These are phyloP conservation scores for Tetrao urogallus DNA, from an alignment of 2,113 vertebrate genomes.

Conservation along the genomic window DNA sequence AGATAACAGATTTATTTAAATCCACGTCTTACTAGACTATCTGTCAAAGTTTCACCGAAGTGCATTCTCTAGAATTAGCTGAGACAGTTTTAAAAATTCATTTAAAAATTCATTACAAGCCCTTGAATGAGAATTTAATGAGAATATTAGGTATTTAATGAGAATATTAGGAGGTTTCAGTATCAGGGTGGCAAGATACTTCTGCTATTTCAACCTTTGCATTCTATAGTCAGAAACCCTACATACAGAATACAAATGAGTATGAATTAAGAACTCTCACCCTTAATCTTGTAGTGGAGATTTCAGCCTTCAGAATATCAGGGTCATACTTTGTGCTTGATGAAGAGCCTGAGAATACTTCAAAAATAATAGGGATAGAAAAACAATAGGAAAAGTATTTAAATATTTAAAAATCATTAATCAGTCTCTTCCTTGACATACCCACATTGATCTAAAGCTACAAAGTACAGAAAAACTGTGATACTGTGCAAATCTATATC, in stretches of 20 bases:
- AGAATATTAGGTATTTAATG: neutral
- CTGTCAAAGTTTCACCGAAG: neutral
- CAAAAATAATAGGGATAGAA: neutral
- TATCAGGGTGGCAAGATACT: neutral
- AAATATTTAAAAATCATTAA: slow-evolving; percentile 8
- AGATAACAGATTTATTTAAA: neutral
- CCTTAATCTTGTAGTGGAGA: slow-evolving; percentile 87
- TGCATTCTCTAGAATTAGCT: neutral
- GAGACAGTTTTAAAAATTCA: neutral
- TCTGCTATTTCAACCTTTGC: neutral
- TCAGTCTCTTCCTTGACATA: neutral
- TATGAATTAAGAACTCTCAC: slow-evolving; percentile 71
- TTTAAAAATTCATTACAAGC: slow-evolving; percentile 6
- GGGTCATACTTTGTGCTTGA: slow-evolving; percentile 89
- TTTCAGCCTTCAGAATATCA: slow-evolving; percentile 89
- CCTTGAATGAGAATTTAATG: neutral
- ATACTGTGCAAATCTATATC: neutral
- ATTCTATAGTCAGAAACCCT: neutral
- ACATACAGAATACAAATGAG: neutral
- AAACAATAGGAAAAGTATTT: neutral
- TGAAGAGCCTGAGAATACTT: slow-evolving; percentile 89
- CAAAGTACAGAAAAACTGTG: neutral
- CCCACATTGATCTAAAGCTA: neutral
- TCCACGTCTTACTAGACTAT: neutral
- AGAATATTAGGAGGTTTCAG: slow-evolving; percentile 1